Evolutionary conservation across 2,113 vertebrate species (phyloP), one percentile per base, ranked within the genome.

Genomic region (Cnemophilus loriae): DNA sequence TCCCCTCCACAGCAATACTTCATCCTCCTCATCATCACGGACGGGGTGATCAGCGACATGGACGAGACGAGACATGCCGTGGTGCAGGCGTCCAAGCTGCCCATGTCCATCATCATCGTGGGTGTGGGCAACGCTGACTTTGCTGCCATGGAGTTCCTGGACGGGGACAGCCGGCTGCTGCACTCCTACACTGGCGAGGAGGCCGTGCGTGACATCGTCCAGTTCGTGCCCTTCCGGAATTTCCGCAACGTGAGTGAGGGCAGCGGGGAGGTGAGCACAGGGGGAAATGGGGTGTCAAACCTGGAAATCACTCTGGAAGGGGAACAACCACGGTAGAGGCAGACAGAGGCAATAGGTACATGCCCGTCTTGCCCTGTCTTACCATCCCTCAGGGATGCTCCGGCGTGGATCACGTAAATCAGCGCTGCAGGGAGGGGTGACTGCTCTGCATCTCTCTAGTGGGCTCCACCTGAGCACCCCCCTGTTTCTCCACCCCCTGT

Each of bases 71-170:
- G 99, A 2, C 97, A 99, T 0, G 99, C 99, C 0, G 98, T 99
- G 52, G 99, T 99, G 14, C 98, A 99, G 98, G 99, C 99, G 0
- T 99, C 99, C 74, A 99, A 98, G 97, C 97, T 99, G 86, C 99
- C 99, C 95, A 99, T 99, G 99, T 99, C 99, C 93, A 99, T 99
- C 96, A 99, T 99, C 95, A 99, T 99, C 30, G 98, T 99, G 4
- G 99, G 99, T 1, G 99, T 99, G 63, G 99, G 99, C 89, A 99
- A 99, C 0, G 99, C 99, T 0, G 99, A 99, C 98, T 99, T 99
- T 1, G 98, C 99, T 0, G 99, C 99, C 96, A 99, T 99, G 99
- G 99, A 99, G 97, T 99, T 99, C 97, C 97, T 99, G 79, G 99
- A 99, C 0, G 99, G 99, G 59, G 99, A 99, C 90, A 99, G 98